Evolutionary conservation across 2,113 vertebrate species (phyloP), one percentile per base, ranked within the genome.

Genomic region (Rallus limicola): DNA sequence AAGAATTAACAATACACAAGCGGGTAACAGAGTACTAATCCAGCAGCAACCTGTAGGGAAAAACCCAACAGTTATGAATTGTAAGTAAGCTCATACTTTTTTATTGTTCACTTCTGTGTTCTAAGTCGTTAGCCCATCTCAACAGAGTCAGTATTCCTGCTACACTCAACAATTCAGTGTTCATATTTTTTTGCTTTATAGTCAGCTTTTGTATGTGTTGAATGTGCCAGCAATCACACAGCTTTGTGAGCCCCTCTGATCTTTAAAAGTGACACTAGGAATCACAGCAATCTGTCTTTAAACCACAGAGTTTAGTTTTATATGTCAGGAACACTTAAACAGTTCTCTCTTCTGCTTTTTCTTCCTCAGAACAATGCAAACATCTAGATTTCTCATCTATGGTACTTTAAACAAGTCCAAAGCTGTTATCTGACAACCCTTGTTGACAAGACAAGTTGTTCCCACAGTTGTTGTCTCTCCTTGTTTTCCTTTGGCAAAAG

Each of bases 131-230:
- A 91, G 91, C 52, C 58, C 25, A 13, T 55, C 42, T 88, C 50
- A 86, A 77, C 63, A 65, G 33, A 69, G 70, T 13, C 42, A 56
- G 42, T 65, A 64, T 91, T 93, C 59, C 63, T 81, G 52, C 92
- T 93, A 92, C 48, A 50, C 65, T 92, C 65, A 88, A 74, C 8
- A 79, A 88, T 92, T 96, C 74, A 69, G 44, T 95, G 74, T 95
- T 96, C 71, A 88, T 96, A 79, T 94, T 95, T 96, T 97, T 97
- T 95, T 94, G 81, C 92, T 95, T 94, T 94, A 26, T 58, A 86
- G 50, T 89, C 58, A 81, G 76, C 86, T 88, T 84, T 92, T 24
- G 0, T 91, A 65, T 14, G n/a, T 82, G 91, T 85, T 95, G 95
- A 96, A 90, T 95, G 94, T 90, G 53, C 80, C 93, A 96, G 86